phyloP scores from a whole-genome alignment of 92 coral and sea anemone genomes.

The Umimayanthus kanabou region DNA sequence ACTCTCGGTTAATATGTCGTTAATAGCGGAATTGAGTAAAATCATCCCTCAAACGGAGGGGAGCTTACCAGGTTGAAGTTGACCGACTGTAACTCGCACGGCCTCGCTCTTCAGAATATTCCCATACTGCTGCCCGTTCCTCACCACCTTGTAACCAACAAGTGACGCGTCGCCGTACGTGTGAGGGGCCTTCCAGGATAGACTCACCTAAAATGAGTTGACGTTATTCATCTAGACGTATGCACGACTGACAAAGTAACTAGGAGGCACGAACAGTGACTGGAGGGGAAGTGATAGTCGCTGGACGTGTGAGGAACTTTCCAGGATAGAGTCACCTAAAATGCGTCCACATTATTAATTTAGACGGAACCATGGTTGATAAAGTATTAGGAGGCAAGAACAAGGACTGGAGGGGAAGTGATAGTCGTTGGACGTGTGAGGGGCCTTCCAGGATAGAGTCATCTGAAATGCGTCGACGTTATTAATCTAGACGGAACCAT shows the following conservation, averaged over 20 bases:
- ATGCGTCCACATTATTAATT: too few relatives aligned
- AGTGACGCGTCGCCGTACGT: constrained; percentile 76
- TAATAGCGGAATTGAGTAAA: background rate
- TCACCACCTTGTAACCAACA: constrained; percentile 66
- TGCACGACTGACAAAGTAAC: too few relatives aligned
- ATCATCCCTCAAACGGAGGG: too few relatives aligned
- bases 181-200: constrained; percentile 62
- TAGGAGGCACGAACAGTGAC: too few relatives aligned
- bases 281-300: constrained; percentile 8
- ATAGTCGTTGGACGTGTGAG: constrained; percentile 62
- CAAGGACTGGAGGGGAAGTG: too few relatives aligned
- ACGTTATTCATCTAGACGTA: too few relatives aligned
- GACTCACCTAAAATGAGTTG: too few relatives aligned
- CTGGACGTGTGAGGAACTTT: constrained; percentile 63
- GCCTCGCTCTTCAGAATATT: constrained; percentile 52
- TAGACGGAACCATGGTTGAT: too few relatives aligned
- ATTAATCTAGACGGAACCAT: too few relatives aligned
- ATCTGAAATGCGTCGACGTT: constrained; percentile 35
- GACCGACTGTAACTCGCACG: constrained; percentile 36
- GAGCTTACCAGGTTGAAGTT: constrained; percentile 50
- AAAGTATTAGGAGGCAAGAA: too few relatives aligned
- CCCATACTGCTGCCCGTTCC: constrained; percentile 55
- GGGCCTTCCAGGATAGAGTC: constrained; percentile 66
- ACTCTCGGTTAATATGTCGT: too few relatives aligned
- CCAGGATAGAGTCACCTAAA: constrained; percentile 44